phyloP scores from a whole-genome alignment of 2,113 vertebrate genomes.

The Lontra canadensis region DNA sequence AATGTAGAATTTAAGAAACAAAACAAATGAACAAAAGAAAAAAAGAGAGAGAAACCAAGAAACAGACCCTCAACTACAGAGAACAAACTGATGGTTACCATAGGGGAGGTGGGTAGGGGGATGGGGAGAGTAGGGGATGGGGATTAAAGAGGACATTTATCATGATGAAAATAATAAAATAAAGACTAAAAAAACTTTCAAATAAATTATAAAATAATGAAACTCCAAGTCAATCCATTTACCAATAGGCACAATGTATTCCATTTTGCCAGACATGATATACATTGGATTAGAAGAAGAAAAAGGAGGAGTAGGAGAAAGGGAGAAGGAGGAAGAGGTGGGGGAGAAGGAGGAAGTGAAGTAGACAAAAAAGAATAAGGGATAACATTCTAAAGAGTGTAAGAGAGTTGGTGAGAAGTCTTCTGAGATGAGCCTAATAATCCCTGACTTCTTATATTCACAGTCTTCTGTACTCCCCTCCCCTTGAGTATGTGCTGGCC shows the following conservation, averaged over 20 bases:
- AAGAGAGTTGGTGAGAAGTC: neutral
- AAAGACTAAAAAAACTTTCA: neutral
- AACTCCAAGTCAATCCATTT: neutral
- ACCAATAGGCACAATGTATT: neutral
- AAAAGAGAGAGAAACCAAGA: neutral
- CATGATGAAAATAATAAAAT: neutral
- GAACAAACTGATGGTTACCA: neutral
- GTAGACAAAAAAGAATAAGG: neutral
- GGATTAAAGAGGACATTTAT: neutral
- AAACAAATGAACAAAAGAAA: neutral
- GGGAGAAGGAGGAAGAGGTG: neutral
- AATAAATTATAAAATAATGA: neutral
- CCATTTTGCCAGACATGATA: neutral
- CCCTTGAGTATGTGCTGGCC: neutral
- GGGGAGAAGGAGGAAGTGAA: neutral
- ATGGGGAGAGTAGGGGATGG: neutral
- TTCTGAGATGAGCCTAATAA: neutral
- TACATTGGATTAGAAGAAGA: neutral
- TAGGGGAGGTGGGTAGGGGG: no score
- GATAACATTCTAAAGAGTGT: neutral
- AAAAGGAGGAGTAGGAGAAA: neutral
- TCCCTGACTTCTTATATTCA: neutral
- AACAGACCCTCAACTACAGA: neutral
- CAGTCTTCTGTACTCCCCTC: neutral
- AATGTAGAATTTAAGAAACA: neutral